Evolutionary conservation across 2,797 vertebrate genomes (phyloP).

Genomic region (Protonibea diacanthus): DNA sequence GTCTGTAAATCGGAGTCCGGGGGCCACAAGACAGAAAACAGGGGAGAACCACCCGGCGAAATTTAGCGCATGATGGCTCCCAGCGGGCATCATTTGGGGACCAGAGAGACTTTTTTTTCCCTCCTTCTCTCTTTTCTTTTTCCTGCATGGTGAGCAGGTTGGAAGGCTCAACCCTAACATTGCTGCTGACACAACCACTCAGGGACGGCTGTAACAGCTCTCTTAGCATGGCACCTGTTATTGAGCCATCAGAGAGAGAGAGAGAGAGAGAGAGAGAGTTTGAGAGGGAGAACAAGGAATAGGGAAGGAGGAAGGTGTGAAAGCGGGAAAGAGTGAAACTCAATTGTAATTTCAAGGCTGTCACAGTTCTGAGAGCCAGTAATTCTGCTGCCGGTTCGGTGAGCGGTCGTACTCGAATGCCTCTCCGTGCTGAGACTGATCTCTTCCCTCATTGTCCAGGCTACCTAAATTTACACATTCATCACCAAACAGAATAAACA

Average conservation of each 20-base stretch:
- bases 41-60: constrained; percentile 77
- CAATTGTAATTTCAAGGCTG: constrained; percentile 90
- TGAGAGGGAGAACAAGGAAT: constrained; percentile 49
- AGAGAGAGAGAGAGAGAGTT: constrained; percentile 26
- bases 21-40: constrained; percentile 78
- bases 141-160: constrained; percentile 88
- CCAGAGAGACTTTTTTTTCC: constrained; percentile 68
- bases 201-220: constrained; percentile 87
- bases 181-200: constrained; percentile 89
- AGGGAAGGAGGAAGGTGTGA: constrained; percentile 80
- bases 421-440: constrained; percentile 51
- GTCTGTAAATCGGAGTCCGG: constrained; percentile 77
- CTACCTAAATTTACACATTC: constrained; percentile 36
- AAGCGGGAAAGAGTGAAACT: constrained; percentile 80
- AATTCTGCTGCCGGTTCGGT: constrained; percentile 86
- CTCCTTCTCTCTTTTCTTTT: constrained; percentile 72
- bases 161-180: constrained; percentile 80
- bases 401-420: constrained; percentile 73
- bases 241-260: constrained; percentile 83
- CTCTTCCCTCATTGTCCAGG: constrained; percentile 42
- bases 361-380: constrained; percentile 86
- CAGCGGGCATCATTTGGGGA: constrained; percentile 82
- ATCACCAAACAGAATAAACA: constrained; percentile 43
- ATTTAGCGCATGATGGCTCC: constrained; percentile 83
- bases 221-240: constrained; percentile 89